Base-by-base conservation (phyloP, 2,888 invertebrate species). In the Globia sparganii region DNA sequence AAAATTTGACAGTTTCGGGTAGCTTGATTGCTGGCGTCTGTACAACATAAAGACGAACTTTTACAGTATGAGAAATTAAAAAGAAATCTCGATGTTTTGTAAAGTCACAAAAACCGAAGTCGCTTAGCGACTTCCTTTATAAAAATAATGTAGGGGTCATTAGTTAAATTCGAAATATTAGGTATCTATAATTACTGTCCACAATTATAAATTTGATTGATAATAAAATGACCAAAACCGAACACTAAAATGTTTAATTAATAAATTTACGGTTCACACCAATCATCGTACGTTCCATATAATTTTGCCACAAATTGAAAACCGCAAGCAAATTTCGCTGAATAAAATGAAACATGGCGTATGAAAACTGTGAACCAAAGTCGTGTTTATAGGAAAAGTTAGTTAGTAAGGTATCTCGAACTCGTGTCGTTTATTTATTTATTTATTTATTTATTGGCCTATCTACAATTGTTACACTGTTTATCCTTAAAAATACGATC, bases 321-420 rank as follows among this genome's bases (percentile, higher is more conserved):
- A 70, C 59, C 69, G 46, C 59, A 62, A 49, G 28, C 40, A 49
- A 70, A 53, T 62, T 61, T 40, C 25, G 25, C 11, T 62, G 46
- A 34, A 82, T 69, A 67, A 69, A 75, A 37, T 56, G 40, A 76
- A 61, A 58, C 46, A 56, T 40, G 59, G 28, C n/a, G 9, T 37
- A 28, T 53, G 74, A 15, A 58, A 69, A 62, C 53, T 80, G 71
- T 18, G 43, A 37, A 68, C 31, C 37, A 56, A 77, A 71, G 11
- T 59, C 64, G 58, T 65, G 59, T 81, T 69, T 69, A 65, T 65
- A 46, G 59, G 28, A 21, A 78, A 65, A 68, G 64, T 37, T 64
- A 59, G n/a, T n/a, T n/a, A n/a, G n/a, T 21, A 18, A 28, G 72
- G 59, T 78, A 67, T 53, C 49, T 58, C 37, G 34, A n/a, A 21